phyloP scores from a whole-genome alignment of 2,113 vertebrate genomes.

The Seriola dumerili region DNA sequence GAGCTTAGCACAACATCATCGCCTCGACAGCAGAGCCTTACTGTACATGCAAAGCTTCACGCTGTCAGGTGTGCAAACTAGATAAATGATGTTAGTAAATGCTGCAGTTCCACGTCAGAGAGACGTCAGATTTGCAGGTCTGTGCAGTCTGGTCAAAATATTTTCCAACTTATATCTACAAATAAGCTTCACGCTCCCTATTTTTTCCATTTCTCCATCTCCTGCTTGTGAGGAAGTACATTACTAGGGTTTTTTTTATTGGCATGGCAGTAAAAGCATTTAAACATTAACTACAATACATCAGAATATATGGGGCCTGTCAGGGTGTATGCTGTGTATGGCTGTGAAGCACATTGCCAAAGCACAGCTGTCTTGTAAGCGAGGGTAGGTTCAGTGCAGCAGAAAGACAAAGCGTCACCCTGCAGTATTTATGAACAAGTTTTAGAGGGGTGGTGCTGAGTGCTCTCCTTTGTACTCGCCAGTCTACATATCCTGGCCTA shows the following conservation, averaged over 20 bases:
- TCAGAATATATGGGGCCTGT: constrained; percentile 79
- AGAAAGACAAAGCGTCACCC: constrained; percentile 80
- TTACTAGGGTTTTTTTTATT: constrained; percentile 70
- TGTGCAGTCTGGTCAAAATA: constrained; percentile 55
- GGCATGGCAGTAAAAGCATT: constrained; percentile 72
- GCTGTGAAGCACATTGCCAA: constrained; percentile 71
- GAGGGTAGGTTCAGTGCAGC: constrained; percentile 64
- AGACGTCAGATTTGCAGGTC: constrained; percentile 62
- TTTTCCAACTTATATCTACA: constrained; percentile 34
- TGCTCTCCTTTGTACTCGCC: constrained; percentile 81
- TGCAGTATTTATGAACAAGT: constrained; percentile 85
- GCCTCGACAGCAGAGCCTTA: constrained; percentile 42
- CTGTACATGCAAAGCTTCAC: constrained; percentile 72
- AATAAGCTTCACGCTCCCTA: constrained; percentile 15
- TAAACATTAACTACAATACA: constrained; percentile 84
- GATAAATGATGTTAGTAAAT: constrained; percentile 77
- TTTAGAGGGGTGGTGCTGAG: constrained; percentile 76
- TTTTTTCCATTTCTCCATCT: constrained; percentile 52
- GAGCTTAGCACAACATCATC: constrained; percentile 76
- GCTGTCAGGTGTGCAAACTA: constrained; percentile 76
- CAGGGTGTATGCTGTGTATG: constrained; percentile 46
- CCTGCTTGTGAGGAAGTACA: constrained; percentile 68
- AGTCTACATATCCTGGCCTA: constrained; percentile 74
- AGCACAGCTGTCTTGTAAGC: constrained; percentile 74
- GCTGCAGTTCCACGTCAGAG: constrained; percentile 35